These are phyloP conservation scores for Tapera naevia DNA, from an alignment of 2,797 vertebrate genomes.

Conservation along the genomic window DNA sequence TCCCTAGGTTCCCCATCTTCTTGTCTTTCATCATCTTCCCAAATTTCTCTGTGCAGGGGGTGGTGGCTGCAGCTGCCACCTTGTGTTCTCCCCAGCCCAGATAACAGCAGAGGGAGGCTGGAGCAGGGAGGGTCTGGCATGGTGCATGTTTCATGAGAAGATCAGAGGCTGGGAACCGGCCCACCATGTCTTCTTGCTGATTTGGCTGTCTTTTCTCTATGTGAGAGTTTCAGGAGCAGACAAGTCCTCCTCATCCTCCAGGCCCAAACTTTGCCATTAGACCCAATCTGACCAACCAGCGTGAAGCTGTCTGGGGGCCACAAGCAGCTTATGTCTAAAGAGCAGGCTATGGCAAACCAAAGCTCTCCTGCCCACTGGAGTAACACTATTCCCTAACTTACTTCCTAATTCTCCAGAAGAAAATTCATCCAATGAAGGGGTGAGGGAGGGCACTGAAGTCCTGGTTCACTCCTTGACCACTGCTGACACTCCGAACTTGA, in stretches of 20 bases:
- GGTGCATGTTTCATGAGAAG: not conserved
- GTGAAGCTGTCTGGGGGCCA: not conserved
- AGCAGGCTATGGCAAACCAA: not conserved
- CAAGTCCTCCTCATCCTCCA: not conserved
- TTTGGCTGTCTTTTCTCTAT: not conserved
- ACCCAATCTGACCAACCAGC: fast-evolving
- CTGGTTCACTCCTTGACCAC: not conserved
- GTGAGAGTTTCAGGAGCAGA: not conserved
- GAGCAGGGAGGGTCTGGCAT: not conserved
- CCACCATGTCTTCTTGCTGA: not conserved
- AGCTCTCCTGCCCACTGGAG: not conserved
- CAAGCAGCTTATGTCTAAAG: not conserved
- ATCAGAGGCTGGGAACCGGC: not conserved
- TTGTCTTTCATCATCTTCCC: not conserved
- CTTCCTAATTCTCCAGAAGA: not conserved
- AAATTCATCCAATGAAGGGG: not conserved
- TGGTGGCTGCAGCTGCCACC: not conserved
- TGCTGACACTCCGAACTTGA: not conserved
- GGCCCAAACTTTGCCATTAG: not conserved
- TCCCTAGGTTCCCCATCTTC: not conserved
- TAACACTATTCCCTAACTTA: not conserved
- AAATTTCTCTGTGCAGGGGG: not conserved
- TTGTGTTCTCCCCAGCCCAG: fast-evolving
- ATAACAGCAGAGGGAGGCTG: not conserved
- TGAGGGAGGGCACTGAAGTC: not conserved